Evolutionary conservation across 2,797 vertebrate species (phyloP), one percentile per base, ranked within the genome.

Genomic region (Sebastes minor): DNA sequence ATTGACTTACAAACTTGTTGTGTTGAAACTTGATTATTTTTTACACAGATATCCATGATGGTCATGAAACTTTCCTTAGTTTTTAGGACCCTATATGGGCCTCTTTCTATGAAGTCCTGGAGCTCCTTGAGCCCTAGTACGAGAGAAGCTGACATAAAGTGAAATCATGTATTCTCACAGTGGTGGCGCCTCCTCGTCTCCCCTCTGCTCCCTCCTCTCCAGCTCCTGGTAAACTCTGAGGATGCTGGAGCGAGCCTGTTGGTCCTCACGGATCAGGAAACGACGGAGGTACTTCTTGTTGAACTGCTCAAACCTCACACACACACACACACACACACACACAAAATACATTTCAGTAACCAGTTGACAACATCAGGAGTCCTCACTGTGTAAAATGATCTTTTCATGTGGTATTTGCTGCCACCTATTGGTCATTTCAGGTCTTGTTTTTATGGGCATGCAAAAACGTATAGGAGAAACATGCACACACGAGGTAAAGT

Each of bases 181-280:
- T 7, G 80, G 20, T 1, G 86, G 81, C 0, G 86, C 76, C 78
- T 88, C 90, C n/a, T 90, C 86, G 5, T 88, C 78, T 57, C 83
- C 83, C 23, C 85, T 76, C 89, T 94, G 91, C 53, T 93, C 94
- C 70, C 85, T 83, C 28, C 95, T 90, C 92, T 97, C 96, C 91
- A 97, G 93, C 84, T 97, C 96, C 86, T 97, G 96, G 1, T 97
- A 96, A 28, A 97, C 92, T 9, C 96, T 90, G 69, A 97, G 96
- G 2, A 97, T 97, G 81, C 96, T 97, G 49, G 96, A 97, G 66
- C 93, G 95, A n/a, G 95, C 91, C 84, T 96, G 96, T 68, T 93
- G 89, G 0, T 97, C 94, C 33, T 97, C 96, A 5, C 96, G 91
- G 59, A 97, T 95, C 52, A 97, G 92, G 87, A 96, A 92, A 79